phyloP scores from a whole-genome alignment of 2,888 invertebrate genomes.

The Chymomyza amoena region DNA sequence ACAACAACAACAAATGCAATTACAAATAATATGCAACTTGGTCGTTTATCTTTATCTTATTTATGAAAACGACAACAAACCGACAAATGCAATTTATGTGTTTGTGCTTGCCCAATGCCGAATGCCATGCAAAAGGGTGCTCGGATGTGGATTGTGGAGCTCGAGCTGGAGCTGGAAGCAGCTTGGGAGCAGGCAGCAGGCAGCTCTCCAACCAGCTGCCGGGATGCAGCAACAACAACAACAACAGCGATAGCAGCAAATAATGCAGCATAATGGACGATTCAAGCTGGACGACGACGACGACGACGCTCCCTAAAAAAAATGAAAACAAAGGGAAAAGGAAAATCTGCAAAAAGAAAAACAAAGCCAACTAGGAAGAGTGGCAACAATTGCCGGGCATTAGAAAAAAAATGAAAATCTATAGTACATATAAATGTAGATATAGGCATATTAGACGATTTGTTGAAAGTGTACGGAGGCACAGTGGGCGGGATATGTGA shows the following conservation, averaged over 20 bases:
- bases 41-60: constrained; percentile 76
- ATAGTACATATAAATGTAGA: constrained; percentile 4
- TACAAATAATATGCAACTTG: constrained; percentile 77
- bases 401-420: constrained; percentile 54
- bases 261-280: constrained; percentile 69
- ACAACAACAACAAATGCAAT: constrained; percentile 71
- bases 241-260: constrained; percentile 47
- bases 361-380: constrained; percentile 62
- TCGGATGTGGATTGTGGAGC: not conserved
- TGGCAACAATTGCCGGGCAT: constrained; percentile 71
- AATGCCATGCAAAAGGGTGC: constrained; percentile 45
- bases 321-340: constrained; percentile 30
- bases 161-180: not conserved
- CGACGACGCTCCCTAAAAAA: constrained; percentile 53
- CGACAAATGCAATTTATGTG: constrained; percentile 77
- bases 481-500: constrained; percentile 27
- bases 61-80: constrained; percentile 77
- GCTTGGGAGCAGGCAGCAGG: constrained; percentile 37
- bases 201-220: constrained; percentile 37
- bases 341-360: constrained; percentile 32
- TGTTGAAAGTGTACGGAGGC: constrained; percentile 55
- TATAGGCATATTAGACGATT: constrained; percentile 60
- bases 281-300: constrained; percentile 22
- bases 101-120: constrained; percentile 64
- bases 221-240: constrained; percentile 21